phyloP scores from a whole-genome alignment of 1,140 invertebrate genomes.

The Pygmarrhopalites habei region DNA sequence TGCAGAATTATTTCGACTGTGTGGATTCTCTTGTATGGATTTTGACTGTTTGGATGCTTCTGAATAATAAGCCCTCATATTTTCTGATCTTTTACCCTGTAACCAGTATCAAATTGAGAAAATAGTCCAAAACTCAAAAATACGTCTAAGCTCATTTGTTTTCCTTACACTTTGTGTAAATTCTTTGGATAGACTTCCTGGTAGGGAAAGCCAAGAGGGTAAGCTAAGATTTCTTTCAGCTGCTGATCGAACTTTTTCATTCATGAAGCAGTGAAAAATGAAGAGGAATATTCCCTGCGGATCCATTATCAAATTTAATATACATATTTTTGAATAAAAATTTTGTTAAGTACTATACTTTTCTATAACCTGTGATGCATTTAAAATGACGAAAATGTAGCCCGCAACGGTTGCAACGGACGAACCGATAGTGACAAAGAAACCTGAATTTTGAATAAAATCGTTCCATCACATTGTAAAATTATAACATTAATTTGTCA shows the following conservation, averaged over 20 bases:
- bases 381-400: constrained; percentile 34
- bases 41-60: not conserved
- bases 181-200: not conserved
- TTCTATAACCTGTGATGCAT: constrained; percentile 35
- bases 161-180: constrained; percentile 1
- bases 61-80: not conserved
- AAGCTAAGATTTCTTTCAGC: not conserved
- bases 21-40: no score
- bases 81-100: not conserved
- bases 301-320: no score
- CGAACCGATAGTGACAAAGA: not conserved
- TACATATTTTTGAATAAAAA: no score
- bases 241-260: constrained; percentile 16
- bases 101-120: not conserved
- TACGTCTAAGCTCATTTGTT: no score
- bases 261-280: constrained; percentile 17
- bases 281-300: constrained; percentile 18
- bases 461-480: no score
- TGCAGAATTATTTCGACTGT: no score
- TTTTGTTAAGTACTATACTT: no score
- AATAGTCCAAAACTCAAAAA: no score
- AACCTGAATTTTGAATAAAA: not conserved
- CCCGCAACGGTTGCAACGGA: constrained; percentile 18
- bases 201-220: not conserved
- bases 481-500: no score